Base-by-base conservation (phyloP, 2,888 invertebrate species). In the Petrophora chlorosata region DNA sequence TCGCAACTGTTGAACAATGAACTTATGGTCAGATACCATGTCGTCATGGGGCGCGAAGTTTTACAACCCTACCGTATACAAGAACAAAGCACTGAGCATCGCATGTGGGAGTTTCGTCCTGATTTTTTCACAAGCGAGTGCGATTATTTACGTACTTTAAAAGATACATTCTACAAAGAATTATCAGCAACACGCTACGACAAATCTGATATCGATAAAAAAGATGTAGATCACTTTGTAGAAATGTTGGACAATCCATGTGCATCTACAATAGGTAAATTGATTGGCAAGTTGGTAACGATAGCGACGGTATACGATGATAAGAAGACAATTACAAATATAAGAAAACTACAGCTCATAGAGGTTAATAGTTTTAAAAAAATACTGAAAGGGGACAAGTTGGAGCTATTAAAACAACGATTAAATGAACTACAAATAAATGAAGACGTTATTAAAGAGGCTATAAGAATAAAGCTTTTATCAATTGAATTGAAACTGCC, bases 21-120 rank as follows among this genome's bases (percentile, higher is more conserved):
- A 10, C 48, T 73, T 15, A 60, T 76, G 10, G 61, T 65, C 53
- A 55, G 58, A 14, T 74, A 71, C 35, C 76, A 75, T 32, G 67
- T 70, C 12, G 65, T 71, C 8, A 41, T 76, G 34, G 63, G 61
- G 5, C 56, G 57, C 38, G 38, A 68, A 36, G 73, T 76, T 3
- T 47, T 76, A 8, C 28, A 60, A 10, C 15, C 16, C 38, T 63
- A 15, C 30, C 44, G 9, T 33, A 34, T 16, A 26, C 44, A 40
- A 28, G 32, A 46, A 34, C 10, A 28, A 3, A 39, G 17, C 25
- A 13, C 35, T 22, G 45, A 40, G 19, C 50, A 41, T n/a, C 48
- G 57, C n/a, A 28, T 45, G 3, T 67, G 62, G 4, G 59, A 43
- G 47, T 73, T 76, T 51, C 61, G 60, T 2, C 32, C 51, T 2